Evolutionary conservation across 2,113 vertebrate species (phyloP), one percentile per base, ranked within the genome.

Genomic region (Steatornis caripensis): DNA sequence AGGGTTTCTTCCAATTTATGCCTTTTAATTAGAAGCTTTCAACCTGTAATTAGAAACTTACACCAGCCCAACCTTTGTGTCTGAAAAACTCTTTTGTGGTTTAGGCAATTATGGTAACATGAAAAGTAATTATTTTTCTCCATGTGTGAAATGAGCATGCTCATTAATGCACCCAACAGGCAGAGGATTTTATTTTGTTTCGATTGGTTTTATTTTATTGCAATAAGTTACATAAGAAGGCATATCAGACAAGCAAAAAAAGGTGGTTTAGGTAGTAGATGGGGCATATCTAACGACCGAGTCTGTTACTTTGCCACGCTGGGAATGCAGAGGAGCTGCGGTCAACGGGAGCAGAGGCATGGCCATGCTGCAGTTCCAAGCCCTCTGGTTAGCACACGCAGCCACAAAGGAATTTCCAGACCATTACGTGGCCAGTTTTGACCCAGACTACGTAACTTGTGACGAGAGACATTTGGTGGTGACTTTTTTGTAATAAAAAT

Each of bases 21-120:
- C 95, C 96, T 97, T 97, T 96, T 96, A 97, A 97, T 98, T 96
- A 97, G 95, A 91, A 97, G 91, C 94, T 96, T 96, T 92, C 94
- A 88, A 84, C 91, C 86, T 97, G 96, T 97, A 96, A 98, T 97
- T 97, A 97, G 90, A 97, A 97, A 97, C 90, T 84, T 87, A 97
- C 64, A 84, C 91, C 92, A 95, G 75, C 96, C 84, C 96, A 96
- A 87, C 88, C 95, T 98, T 96, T 95, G 55, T 96, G 97, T 98
- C 94, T 91, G 85, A 94, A 96, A 96, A 89, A 95, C 87, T 82
- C 91, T 54, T 96, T 97, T 97, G 83, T 97, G 84, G 86, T 84
- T 96, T 80, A 78, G 72, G 90, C 96, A 97, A 97, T 98, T 98
- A 95, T 46, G 65, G 89, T 91, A 86, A 95, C 82, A 85, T 95